Percentiles rank a stretch among this genome's conserved stretches.
These are phyloP conservation scores for Elanus axillaris DNA, from an alignment of 2,113 vertebrate genomes.

Conservation along the genomic window DNA sequence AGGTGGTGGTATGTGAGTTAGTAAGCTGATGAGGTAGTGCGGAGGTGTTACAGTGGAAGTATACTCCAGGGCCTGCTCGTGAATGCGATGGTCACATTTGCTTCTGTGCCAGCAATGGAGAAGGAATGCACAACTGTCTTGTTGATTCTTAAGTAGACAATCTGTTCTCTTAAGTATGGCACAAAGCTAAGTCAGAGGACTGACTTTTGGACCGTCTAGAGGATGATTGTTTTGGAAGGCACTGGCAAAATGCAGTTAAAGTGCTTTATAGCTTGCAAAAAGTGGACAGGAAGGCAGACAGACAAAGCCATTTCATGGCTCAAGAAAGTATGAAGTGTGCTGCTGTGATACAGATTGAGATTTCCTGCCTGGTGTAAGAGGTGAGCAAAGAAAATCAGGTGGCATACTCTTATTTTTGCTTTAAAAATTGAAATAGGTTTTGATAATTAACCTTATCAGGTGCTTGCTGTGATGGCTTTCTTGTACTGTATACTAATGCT, in stretches of 20 bases:
- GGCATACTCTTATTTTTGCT: not conserved
- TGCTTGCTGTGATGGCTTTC: not conserved
- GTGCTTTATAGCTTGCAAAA: not conserved
- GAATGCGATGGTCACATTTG: fast-evolving
- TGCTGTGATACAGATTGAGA: not conserved
- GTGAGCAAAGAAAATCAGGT: not conserved
- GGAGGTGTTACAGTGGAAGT: not conserved
- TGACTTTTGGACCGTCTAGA: not conserved
- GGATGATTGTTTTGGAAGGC: not conserved
- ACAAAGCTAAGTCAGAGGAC: not conserved
- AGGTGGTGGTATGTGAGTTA: not conserved
- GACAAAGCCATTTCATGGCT: not conserved
- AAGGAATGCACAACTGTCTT: not conserved
- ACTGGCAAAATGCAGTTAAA: not conserved
- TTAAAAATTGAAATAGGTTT: not conserved
- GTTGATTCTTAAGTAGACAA: not conserved
- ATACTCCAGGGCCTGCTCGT: fast-evolving
- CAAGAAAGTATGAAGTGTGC: not conserved
- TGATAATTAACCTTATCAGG: not conserved
- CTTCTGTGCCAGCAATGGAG: not conserved
- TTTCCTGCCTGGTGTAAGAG: not conserved
- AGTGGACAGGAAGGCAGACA: not conserved
- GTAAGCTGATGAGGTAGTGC: not conserved
- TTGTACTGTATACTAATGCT: not conserved
- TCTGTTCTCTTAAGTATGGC: not conserved